phyloP scores from a whole-genome alignment of 2,797 vertebrate genomes.

The Ambastaia sidthimunki region DNA sequence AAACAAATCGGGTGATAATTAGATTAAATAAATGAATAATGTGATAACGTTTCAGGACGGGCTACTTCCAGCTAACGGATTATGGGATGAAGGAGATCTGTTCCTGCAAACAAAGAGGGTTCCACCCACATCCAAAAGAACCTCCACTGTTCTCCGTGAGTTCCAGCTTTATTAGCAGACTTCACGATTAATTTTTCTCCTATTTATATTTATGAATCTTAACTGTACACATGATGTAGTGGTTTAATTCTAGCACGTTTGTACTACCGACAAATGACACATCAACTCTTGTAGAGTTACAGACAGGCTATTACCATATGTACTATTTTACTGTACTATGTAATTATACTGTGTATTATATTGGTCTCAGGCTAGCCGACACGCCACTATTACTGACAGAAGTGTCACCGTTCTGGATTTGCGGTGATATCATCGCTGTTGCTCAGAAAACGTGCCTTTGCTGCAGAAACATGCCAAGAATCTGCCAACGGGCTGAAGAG shows the following conservation, averaged over 20 bases:
- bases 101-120: conserved; percentile 92
- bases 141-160: conserved; percentile 93
- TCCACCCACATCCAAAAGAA: conserved; percentile 94
- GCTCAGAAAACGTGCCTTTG: conserved; percentile 31
- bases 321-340: no score
- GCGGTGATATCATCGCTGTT: conserved; percentile 75
- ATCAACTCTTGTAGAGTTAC: background rate
- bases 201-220: background rate
- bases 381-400: conserved; percentile 82
- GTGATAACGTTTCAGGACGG: conserved; percentile 78
- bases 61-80: conserved; percentile 93
- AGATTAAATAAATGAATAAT: background rate
- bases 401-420: conserved; percentile 88
- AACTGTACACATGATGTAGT: background rate
- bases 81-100: conserved; percentile 92
- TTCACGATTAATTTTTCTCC: background rate
- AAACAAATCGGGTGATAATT: background rate
- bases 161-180: conserved; percentile 29
- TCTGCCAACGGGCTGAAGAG: conserved; percentile 4
- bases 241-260: background rate
- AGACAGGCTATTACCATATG: no score
- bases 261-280: background rate
- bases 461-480: conserved; percentile 17
- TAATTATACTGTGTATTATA: background rate
- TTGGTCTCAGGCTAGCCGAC: conserved; percentile 81